These are phyloP conservation scores for Stictocephala bisonia DNA, from an alignment of 2,888 invertebrate species.

Conservation along the genomic window DNA sequence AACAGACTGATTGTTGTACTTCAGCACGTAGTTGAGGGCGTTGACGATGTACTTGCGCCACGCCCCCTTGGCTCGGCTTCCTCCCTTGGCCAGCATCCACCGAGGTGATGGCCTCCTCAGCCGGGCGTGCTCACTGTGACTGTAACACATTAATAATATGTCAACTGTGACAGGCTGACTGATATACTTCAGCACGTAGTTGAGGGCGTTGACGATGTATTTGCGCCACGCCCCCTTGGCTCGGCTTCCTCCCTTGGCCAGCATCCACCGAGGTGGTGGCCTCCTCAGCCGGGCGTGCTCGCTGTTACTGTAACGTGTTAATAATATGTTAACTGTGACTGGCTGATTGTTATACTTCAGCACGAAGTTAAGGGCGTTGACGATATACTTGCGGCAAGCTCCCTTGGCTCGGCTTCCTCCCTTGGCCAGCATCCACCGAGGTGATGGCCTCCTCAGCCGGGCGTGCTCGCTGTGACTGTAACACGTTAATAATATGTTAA, in stretches of 20 bases:
- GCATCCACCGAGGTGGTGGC: background rate
- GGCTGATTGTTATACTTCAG: constrained; percentile 39
- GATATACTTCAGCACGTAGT: constrained; percentile 36
- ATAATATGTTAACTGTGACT: no score
- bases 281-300: constrained; percentile 15
- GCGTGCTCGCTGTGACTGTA: constrained; percentile 13
- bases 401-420: background rate
- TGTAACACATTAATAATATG: background rate
- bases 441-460: constrained; percentile 3
- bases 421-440: background rate
- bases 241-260: background rate
- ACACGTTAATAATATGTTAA: no score
- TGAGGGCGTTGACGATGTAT: constrained; percentile 33
- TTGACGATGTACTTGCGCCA: constrained; percentile 42
- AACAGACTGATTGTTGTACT: constrained; percentile 40
- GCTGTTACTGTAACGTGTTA: background rate
- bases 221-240: constrained; percentile 36
- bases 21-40: constrained; percentile 30
- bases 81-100: background rate
- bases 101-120: constrained; percentile 4
- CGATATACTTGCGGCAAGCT: constrained; percentile 42
- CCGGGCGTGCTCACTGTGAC: constrained; percentile 5
- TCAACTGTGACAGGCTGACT: no score
- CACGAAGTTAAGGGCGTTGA: constrained; percentile 32
- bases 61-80: background rate